Evolutionary conservation across 2,113 vertebrate genomes (phyloP).

Genomic region (Brachirus orientalis): DNA sequence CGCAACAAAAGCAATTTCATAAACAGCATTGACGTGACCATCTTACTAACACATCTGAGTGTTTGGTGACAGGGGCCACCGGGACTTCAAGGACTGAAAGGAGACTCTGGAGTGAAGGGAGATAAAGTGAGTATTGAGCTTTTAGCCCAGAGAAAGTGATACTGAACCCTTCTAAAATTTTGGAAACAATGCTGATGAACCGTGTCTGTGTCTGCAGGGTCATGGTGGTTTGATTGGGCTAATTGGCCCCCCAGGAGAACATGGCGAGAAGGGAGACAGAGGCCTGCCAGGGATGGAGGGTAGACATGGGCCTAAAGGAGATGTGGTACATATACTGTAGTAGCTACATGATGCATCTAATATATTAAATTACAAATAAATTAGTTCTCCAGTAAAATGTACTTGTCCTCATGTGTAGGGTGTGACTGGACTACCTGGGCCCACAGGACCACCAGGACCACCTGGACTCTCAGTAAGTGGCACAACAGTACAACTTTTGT

Average conservation of each 20-base stretch:
- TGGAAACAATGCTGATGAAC: slow-evolving; percentile 29
- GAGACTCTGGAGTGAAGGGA: slow-evolving; percentile 88
- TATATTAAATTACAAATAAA: neutral
- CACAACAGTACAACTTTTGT: too few relatives aligned
- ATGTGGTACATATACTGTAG: slow-evolving; percentile 74
- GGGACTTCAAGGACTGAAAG: slow-evolving; percentile 90
- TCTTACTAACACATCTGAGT: slow-evolving; percentile 17
- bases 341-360: neutral
- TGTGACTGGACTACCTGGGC: slow-evolving; percentile 77
- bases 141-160: neutral
- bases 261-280: slow-evolving; percentile 92
- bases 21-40: slow-evolving; percentile 1
- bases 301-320: slow-evolving; percentile 86
- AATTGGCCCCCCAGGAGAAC: slow-evolving; percentile 89
- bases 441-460: slow-evolving; percentile 85
- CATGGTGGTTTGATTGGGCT: slow-evolving; percentile 90
- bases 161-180: neutral
- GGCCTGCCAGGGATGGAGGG: slow-evolving; percentile 90
- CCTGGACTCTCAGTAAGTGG: slow-evolving; percentile 87
- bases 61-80: slow-evolving; percentile 85
- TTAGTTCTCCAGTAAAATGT: slow-evolving; percentile 4
- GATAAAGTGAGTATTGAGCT: slow-evolving; percentile 85
- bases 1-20: neutral
- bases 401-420: slow-evolving; percentile 78
- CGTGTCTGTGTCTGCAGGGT: slow-evolving; percentile 79